Evolutionary conservation across 2,888 invertebrate genomes (phyloP).

Genomic region (Hemistola chrysoprasaria): DNA sequence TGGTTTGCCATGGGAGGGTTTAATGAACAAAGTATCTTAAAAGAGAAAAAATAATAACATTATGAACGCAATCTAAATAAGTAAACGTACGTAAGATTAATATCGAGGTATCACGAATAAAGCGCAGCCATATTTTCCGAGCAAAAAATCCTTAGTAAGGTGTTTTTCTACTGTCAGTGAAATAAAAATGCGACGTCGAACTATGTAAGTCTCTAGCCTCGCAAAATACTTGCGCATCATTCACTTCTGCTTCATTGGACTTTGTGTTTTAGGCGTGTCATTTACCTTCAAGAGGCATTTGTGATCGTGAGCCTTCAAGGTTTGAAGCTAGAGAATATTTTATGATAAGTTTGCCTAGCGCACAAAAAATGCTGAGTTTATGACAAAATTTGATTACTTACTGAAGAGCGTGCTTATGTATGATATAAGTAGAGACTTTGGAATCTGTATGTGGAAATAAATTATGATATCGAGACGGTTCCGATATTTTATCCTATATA

Average conservation of each 20-base stretch:
- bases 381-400: too few relatives aligned
- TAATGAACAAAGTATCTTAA: background rate
- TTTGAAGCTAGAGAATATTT: constrained; percentile 9
- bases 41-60: background rate
- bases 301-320: constrained; percentile 31
- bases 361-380: too few relatives aligned
- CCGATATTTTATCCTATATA: too few relatives aligned
- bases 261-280: constrained; percentile 47
- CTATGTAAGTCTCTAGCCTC: constrained; percentile 29
- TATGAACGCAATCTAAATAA: too few relatives aligned
- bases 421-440: too few relatives aligned
- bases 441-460: too few relatives aligned
- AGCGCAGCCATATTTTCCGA: background rate
- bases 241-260: constrained; percentile 47
- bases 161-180: constrained; percentile 10
- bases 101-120: too few relatives aligned
- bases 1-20: too few relatives aligned
- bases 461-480: too few relatives aligned
- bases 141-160: constrained; percentile 3
- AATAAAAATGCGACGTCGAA: constrained; percentile 30
- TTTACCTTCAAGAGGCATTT: constrained; percentile 40
- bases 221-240: constrained; percentile 45
- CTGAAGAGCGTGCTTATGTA: too few relatives aligned
- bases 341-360: too few relatives aligned
- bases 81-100: too few relatives aligned